Percentiles rank a stretch among this genome's conserved stretches.
phyloP scores from a whole-genome alignment of 2,113 vertebrate genomes.

The Sinosuthora webbiana region DNA sequence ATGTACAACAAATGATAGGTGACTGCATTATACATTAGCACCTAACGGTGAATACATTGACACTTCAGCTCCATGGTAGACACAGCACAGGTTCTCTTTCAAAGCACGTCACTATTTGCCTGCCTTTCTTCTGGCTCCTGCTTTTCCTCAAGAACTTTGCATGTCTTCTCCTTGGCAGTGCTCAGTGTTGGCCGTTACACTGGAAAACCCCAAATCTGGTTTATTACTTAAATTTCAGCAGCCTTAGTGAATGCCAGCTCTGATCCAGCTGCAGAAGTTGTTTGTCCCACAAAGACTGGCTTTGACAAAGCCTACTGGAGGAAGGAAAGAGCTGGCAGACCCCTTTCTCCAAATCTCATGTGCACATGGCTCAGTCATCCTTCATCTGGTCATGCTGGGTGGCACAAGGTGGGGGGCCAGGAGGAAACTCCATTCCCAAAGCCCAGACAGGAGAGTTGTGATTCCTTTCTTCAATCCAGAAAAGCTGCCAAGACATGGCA shows the following conservation, averaged over 20 bases:
- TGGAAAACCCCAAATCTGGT: constrained; percentile 10
- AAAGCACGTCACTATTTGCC: not conserved
- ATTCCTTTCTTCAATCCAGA: not conserved
- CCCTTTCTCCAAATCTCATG: not conserved
- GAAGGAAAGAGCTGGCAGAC: not conserved
- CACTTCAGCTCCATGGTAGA: constrained; percentile 33
- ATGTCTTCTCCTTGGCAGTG: not conserved
- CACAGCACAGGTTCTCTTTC: not conserved
- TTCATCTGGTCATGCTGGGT: not conserved
- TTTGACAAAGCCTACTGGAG: not conserved
- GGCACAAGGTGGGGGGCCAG: not conserved
- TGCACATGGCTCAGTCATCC: not conserved
- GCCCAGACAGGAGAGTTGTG: accelerated
- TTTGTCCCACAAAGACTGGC: not conserved
- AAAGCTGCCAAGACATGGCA: not conserved
- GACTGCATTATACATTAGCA: constrained; percentile 28
- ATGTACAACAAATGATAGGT: not conserved
- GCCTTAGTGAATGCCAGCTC: not conserved
- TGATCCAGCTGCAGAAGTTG: not conserved
- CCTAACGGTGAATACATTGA: constrained; percentile 28
- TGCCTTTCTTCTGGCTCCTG: not conserved
- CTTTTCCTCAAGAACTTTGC: not conserved
- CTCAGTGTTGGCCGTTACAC: not conserved
- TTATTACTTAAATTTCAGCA: constrained; percentile 13
- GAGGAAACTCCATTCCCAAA: not conserved